Conservation (phyloP, 2,113 vertebrate species). For the Lepisosteus osseus region DNA sequence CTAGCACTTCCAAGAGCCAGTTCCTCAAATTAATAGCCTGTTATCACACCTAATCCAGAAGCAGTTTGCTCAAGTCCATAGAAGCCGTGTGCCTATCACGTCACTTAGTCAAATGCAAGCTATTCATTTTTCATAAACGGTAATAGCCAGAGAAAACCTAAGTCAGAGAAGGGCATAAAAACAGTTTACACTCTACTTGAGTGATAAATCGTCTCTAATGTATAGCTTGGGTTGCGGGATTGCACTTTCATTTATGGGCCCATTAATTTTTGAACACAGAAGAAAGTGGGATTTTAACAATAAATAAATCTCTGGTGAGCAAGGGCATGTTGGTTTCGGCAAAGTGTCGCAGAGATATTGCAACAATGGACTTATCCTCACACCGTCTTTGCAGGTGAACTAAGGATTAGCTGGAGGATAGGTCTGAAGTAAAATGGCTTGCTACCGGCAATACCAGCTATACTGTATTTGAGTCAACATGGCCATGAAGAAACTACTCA, state of each 20-base stretch:
- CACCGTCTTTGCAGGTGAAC: not conserved
- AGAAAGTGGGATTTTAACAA: not conserved
- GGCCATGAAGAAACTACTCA: too few species aligned
- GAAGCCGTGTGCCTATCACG: too few species aligned
- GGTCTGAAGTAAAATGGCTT: not conserved
- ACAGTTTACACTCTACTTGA: not conserved
- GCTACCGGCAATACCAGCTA: not conserved
- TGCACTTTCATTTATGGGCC: constrained; percentile 5
- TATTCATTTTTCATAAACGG: too few species aligned
- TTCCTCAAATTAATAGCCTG: too few species aligned
- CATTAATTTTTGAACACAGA: constrained; percentile 1
- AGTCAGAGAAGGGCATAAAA: not conserved
- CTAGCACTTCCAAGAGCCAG: too few species aligned
- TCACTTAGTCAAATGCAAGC: too few species aligned
- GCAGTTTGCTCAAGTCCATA: too few species aligned
- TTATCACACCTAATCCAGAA: too few species aligned
- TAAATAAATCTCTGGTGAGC: not conserved
- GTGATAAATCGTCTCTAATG: constrained; percentile 1
- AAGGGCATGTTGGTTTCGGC: not conserved
- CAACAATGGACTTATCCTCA: not conserved
- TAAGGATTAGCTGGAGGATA: not conserved
- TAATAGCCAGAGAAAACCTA: not conserved
- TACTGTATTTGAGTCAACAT: not conserved
- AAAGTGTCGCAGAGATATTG: not conserved
- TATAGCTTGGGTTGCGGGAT: not conserved